Percentiles rank a stretch among this genome's conserved stretches.
Evolutionary conservation across 1,140 invertebrate genomes (phyloP).

Genomic region (Drosophila pallidifrons): DNA sequence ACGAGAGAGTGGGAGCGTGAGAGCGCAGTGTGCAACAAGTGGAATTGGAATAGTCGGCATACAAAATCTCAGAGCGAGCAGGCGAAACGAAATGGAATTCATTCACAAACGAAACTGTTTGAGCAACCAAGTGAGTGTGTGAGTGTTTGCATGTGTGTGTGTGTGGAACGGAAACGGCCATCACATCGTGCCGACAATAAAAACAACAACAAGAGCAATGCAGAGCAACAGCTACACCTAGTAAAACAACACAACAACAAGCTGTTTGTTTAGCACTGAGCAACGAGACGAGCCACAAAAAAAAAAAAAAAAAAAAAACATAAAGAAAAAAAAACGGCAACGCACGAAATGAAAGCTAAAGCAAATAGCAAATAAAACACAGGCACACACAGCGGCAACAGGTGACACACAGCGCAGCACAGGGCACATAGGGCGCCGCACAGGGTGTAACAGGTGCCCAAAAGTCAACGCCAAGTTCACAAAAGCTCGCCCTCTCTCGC

Average conservation of each 20-base stretch:
- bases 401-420: slow-evolving; percentile 48
- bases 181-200: slow-evolving; percentile 69
- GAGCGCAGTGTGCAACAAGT: slow-evolving; percentile 68
- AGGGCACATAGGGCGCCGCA: slow-evolving; percentile 8
- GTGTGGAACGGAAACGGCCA: slow-evolving; percentile 80
- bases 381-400: slow-evolving; percentile 58
- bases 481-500: slow-evolving; percentile 8
- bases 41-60: slow-evolving; percentile 56
- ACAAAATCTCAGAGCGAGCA: slow-evolving; percentile 59
- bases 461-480: slow-evolving; percentile 44
- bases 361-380: slow-evolving; percentile 51
- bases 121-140: slow-evolving; percentile 28
- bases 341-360: slow-evolving; percentile 53
- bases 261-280: slow-evolving; percentile 73
- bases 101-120: slow-evolving; percentile 72
- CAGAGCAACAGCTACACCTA: slow-evolving; percentile 56
- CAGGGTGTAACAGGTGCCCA: slow-evolving; percentile 68
- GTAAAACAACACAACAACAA: slow-evolving; percentile 75
- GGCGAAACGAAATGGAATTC: slow-evolving; percentile 73
- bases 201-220: slow-evolving; percentile 48
- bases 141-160: slow-evolving; percentile 18
- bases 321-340: slow-evolving; percentile 42
- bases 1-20: slow-evolving; percentile 19
- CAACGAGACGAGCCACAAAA: neutral
- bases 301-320: slow-evolving; percentile 16